Evolutionary conservation across 2,888 invertebrate species (phyloP).

Genomic region (Trisateles emortualis): DNA sequence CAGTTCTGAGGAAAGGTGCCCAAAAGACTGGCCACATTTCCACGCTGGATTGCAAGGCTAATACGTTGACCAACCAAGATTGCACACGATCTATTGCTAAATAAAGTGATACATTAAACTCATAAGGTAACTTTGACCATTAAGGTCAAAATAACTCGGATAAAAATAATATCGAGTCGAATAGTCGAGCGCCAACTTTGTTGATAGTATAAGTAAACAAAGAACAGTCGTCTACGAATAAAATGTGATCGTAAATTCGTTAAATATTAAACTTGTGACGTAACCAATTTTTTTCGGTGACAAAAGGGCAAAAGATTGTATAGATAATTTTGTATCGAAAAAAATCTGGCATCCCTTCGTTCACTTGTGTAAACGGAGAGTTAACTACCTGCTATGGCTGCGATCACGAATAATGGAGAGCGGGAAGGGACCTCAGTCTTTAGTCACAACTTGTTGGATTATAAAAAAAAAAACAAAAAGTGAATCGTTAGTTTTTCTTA

Average conservation of each 20-base stretch:
- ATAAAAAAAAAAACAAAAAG: slow-evolving; percentile 30
- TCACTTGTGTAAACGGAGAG: slow-evolving; percentile 37
- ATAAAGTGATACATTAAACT: too few relatives aligned
- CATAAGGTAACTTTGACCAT: too few relatives aligned
- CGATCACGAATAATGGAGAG: slow-evolving; percentile 30
- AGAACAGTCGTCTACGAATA: background rate
- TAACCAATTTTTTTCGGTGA: slow-evolving; percentile 19
- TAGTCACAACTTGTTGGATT: slow-evolving; percentile 13
- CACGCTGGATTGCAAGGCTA: too few relatives aligned
- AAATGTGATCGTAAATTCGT: background rate
- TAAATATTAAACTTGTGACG: slow-evolving; percentile 8
- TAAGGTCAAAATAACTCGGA: too few relatives aligned
- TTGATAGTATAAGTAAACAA: too few relatives aligned
- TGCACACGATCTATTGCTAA: too few relatives aligned
- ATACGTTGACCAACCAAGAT: too few relatives aligned
- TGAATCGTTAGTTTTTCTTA: slow-evolving; percentile 30
- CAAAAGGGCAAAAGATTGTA: slow-evolving; percentile 34
- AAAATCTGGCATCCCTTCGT: slow-evolving; percentile 28
- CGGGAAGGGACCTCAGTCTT: slow-evolving; percentile 19
- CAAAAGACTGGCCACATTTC: too few relatives aligned
- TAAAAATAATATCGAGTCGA: too few relatives aligned
- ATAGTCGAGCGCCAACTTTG: too few relatives aligned
- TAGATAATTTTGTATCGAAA: slow-evolving; percentile 26
- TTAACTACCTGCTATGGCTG: slow-evolving; percentile 43
- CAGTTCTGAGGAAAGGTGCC: too few relatives aligned